Evolutionary conservation across 2,888 invertebrate genomes (phyloP).

Genomic region (Eristalis intricaria): DNA sequence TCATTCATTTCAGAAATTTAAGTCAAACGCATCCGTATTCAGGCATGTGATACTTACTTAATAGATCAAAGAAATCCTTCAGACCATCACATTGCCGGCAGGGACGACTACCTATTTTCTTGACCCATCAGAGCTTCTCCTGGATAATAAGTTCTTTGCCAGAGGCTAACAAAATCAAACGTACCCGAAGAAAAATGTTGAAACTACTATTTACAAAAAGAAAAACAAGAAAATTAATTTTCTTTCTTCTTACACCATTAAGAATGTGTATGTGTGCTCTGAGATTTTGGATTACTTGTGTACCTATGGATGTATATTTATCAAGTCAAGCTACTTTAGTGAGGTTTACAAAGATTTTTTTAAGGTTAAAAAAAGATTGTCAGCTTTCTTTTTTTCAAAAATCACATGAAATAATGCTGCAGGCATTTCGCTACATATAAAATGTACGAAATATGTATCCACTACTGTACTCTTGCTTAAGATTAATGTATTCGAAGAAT

Average conservation of each 20-base stretch:
- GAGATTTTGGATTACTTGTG: not conserved
- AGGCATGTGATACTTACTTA: slow-evolving; percentile 19
- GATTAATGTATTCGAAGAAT: not conserved
- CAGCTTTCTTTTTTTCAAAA: not conserved
- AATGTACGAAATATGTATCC: not conserved
- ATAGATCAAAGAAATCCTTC: slow-evolving; percentile 51
- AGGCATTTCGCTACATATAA: not conserved
- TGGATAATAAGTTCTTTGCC: slow-evolving; percentile 37
- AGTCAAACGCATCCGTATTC: slow-evolving; percentile 6
- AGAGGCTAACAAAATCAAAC: slow-evolving; percentile 30
- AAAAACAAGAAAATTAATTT: slow-evolving; percentile 56
- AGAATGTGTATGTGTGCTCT: not conserved
- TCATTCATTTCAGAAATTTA: slow-evolving; percentile 18
- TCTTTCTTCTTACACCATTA: slow-evolving; percentile 28
- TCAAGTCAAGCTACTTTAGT: not conserved
- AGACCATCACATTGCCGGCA: slow-evolving; percentile 12
- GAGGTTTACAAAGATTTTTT: too few species aligned
- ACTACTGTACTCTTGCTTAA: not conserved
- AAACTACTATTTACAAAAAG: slow-evolving; percentile 14
- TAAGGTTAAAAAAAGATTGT: not conserved
- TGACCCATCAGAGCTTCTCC: slow-evolving; percentile 39
- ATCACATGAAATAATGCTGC: not conserved
- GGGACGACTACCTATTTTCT: slow-evolving; percentile 28
- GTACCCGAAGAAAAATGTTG: slow-evolving; percentile 12
- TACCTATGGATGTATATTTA: not conserved